Conservation (phyloP, 2,797 vertebrate species). For the Notolabrus celidotus region DNA sequence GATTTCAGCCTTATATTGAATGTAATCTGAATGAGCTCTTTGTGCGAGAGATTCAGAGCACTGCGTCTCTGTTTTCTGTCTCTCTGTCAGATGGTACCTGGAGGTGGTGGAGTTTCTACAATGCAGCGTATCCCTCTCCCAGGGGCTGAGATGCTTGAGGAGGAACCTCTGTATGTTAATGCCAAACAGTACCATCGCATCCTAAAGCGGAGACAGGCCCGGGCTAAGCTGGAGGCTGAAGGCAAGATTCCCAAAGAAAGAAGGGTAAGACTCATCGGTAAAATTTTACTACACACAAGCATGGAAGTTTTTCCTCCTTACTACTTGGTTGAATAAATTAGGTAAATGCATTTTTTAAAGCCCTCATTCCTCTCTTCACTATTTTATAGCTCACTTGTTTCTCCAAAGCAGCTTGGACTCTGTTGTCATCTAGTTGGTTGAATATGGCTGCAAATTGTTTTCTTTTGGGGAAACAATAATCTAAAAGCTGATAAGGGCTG, state of each 20-base stretch:
- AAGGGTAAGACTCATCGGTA: conserved; percentile 82
- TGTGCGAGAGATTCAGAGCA: conserved; percentile 25
- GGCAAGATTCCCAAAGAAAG: conserved; percentile 98
- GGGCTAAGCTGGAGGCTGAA: conserved; percentile 97
- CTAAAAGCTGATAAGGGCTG: background rate
- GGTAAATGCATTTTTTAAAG: background rate
- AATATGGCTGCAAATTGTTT: background rate
- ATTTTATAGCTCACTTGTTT: background rate
- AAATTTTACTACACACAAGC: background rate
- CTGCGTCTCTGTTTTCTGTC: conserved; percentile 34
- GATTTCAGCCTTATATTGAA: background rate
- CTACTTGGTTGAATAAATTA: background rate
- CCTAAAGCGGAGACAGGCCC: conserved; percentile 94
- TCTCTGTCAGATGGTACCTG: conserved; percentile 93
- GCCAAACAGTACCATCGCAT: conserved; percentile 91
- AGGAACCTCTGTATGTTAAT: conserved; percentile 94
- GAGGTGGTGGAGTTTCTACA: conserved; percentile 91
- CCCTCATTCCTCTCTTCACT: background rate
- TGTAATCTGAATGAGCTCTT: background rate
- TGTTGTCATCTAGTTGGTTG: background rate
- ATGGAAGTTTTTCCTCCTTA: background rate
- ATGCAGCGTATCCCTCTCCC: conserved; percentile 97
- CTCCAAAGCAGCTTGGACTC: background rate
- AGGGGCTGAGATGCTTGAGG: conserved; percentile 97
- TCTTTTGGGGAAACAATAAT: background rate